phyloP scores from a whole-genome alignment of 2,888 invertebrate genomes.

The Fissipunctia ypsillon region DNA sequence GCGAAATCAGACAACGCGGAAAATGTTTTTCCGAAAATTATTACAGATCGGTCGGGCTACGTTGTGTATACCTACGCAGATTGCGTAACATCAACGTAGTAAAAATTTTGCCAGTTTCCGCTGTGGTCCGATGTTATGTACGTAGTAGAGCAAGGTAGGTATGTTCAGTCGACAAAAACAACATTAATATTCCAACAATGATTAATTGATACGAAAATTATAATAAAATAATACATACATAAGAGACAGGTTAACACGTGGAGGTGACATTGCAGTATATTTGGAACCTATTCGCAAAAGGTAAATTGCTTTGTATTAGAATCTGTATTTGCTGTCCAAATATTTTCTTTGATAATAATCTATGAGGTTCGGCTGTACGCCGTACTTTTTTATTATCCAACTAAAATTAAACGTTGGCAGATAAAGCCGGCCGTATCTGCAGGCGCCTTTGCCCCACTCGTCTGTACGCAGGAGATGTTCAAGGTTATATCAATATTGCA shows the following conservation, averaged over 20 bases:
- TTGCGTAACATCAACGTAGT: conserved; percentile 34
- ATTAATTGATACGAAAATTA: conserved; percentile 30
- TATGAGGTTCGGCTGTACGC: conserved; percentile 16
- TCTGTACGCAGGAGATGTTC: conserved; percentile 69
- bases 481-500: conserved; percentile 80
- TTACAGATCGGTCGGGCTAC: background rate
- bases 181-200: conserved; percentile 43
- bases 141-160: conserved; percentile 31
- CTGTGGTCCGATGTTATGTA: conserved; percentile 34
- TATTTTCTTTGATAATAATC: conserved; percentile 47
- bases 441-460: conserved; percentile 58
- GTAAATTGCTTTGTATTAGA: conserved; percentile 17
- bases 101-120: conserved; percentile 35
- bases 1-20: conserved; percentile 40
- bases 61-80: conserved; percentile 19
- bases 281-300: conserved; percentile 29
- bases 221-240: background rate
- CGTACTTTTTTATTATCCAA: conserved; percentile 50
- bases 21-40: conserved; percentile 41
- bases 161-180: conserved; percentile 36
- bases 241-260: conserved; percentile 22
- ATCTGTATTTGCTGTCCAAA: conserved; percentile 37
- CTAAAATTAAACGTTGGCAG: conserved; percentile 57
- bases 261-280: conserved; percentile 47
- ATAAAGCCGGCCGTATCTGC: conserved; percentile 53